Percentiles rank a stretch among this genome's conserved stretches.
These are phyloP conservation scores for Aplocera efformata DNA, from an alignment of 2,888 invertebrate species.

Conservation along the genomic window DNA sequence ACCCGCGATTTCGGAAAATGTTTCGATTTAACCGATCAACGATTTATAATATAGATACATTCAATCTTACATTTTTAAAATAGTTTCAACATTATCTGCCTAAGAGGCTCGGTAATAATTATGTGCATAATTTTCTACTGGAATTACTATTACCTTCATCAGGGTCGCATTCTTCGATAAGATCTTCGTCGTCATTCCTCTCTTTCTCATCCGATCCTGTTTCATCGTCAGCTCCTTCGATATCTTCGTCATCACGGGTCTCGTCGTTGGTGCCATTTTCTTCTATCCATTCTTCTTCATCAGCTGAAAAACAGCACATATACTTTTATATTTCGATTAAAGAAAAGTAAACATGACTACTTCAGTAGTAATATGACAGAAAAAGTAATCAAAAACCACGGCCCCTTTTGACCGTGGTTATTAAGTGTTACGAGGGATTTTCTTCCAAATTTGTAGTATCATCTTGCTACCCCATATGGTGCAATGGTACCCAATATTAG, in stretches of 20 bases:
- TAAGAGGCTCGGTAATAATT: no score
- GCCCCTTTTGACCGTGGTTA: no score
- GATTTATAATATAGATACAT: no score
- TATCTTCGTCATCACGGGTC: slow-evolving; percentile 31
- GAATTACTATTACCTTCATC: slow-evolving; percentile 45
- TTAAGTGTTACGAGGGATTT: slow-evolving; percentile 45
- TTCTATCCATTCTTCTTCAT: slow-evolving; percentile 70
- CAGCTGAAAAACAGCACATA: slow-evolving; percentile 48
- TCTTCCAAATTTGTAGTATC: slow-evolving; percentile 32
- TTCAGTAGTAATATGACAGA: no score
- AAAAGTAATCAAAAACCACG: no score
- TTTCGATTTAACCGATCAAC: no score
- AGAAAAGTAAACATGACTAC: no score
- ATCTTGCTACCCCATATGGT: slow-evolving; percentile 3
- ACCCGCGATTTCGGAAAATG: no score
- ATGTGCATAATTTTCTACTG: no score
- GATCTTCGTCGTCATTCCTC: slow-evolving; percentile 36
- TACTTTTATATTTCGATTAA: no score
- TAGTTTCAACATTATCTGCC: no score
- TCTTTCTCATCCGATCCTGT: slow-evolving; percentile 38
- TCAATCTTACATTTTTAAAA: no score
- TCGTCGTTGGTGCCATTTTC: slow-evolving; percentile 36
- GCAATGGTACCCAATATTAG: slow-evolving; percentile 15
- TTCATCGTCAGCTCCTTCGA: slow-evolving; percentile 32
- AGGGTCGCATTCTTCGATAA: slow-evolving; percentile 25